Evolutionary conservation across 2,797 vertebrate genomes (phyloP).

Genomic region (Apodemus agrarius): DNA sequence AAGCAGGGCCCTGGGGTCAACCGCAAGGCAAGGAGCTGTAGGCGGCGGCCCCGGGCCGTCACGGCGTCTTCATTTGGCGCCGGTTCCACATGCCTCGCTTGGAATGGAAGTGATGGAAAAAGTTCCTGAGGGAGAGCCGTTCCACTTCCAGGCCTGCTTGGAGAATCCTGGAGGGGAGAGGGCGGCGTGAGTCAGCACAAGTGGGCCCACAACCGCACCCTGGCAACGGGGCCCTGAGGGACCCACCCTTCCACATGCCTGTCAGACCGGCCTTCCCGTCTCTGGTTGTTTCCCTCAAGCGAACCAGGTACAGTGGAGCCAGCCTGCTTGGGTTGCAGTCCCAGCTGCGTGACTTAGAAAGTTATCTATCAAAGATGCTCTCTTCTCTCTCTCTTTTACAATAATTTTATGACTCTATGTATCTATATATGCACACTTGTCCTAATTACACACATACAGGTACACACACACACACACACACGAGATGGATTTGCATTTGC

Average conservation of each 20-base stretch:
- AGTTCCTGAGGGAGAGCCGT: constrained; percentile 94
- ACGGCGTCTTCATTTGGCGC: constrained; percentile 81
- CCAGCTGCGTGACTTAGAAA: background rate
- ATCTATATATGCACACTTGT: background rate
- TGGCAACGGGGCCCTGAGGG: background rate
- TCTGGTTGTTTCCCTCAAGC: background rate
- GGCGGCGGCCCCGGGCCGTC: fast-evolving
- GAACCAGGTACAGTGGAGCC: background rate
- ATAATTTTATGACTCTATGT: background rate
- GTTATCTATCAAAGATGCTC: background rate
- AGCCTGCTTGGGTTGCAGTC: background rate
- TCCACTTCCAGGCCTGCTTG: constrained; percentile 96
- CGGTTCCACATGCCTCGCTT: constrained; percentile 98
- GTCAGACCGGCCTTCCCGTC: background rate
- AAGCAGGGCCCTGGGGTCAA: background rate
- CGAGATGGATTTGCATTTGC: fast-evolving
- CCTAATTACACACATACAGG: too few species aligned
- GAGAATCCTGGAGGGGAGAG: constrained; percentile 89
- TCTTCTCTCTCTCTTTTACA: background rate
- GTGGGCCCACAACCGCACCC: too few species aligned
- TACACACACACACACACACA: background rate
- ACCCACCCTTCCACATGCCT: background rate
- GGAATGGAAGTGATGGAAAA: constrained; percentile 96
- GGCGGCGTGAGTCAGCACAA: background rate
- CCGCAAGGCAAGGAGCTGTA: background rate